These are phyloP conservation scores for Stercorarius parasiticus DNA, from an alignment of 2,113 vertebrate genomes.

Conservation along the genomic window DNA sequence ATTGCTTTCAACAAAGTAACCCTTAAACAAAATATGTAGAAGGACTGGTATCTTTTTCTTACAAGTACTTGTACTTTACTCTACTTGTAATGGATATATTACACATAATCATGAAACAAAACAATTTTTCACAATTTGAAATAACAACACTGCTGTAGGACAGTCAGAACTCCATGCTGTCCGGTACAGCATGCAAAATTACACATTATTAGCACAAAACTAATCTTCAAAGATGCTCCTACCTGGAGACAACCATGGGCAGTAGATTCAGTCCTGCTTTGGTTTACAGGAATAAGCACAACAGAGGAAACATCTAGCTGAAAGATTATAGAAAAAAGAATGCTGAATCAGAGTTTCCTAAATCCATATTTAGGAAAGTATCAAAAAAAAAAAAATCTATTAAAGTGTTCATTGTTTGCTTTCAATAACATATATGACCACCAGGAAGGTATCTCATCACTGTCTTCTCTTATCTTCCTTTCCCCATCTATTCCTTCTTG, in stretches of 20 bases:
- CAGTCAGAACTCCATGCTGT: neutral
- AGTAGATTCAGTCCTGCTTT: neutral
- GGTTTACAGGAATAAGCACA: neutral
- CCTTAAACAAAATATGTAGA: neutral
- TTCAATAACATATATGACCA: neutral
- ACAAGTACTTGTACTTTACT: neutral
- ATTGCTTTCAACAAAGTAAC: neutral
- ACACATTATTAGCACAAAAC: neutral
- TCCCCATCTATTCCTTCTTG: neutral
- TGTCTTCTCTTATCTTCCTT: neutral
- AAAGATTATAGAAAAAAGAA: neutral
- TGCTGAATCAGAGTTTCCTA: neutral
- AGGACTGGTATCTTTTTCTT: neutral
- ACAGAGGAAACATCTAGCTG: neutral
- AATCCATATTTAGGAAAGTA: neutral
- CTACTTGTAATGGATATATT: neutral
- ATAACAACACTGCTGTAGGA: neutral
- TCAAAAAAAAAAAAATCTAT: neutral
- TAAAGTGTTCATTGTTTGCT: neutral
- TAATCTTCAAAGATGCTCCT: neutral
- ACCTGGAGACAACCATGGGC: neutral
- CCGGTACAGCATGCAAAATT: neutral
- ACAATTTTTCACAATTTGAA: neutral
- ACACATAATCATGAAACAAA: neutral
- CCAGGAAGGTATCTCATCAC: neutral